A percentile compares a stretch with the other conserved stretches of the same genome.
These are phyloP conservation scores for Euclidia mi DNA, from an alignment of 2,888 invertebrate species.

Conservation along the genomic window DNA sequence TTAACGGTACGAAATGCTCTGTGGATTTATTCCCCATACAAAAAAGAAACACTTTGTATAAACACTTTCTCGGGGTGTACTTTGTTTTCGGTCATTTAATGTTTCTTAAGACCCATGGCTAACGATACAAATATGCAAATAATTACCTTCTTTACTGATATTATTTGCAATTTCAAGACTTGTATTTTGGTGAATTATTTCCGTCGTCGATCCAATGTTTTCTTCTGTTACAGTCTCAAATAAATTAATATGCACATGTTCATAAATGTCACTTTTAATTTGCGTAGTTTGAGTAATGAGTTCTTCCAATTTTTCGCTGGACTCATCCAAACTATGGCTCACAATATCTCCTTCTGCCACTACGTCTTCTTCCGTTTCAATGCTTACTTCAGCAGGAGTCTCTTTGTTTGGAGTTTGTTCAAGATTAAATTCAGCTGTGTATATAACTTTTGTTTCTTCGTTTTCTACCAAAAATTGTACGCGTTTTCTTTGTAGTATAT, in stretches of 20 bases:
- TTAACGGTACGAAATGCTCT: no score
- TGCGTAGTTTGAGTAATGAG: slow-evolving; percentile 62
- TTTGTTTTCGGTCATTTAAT: no score
- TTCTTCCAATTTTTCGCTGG: slow-evolving; percentile 60
- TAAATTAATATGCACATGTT: slow-evolving; percentile 54
- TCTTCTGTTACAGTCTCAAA: slow-evolving; percentile 60
- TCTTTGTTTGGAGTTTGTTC: slow-evolving; percentile 72
- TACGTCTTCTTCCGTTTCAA: slow-evolving; percentile 73
- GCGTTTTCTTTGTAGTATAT: slow-evolving; percentile 90
- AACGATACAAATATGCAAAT: slow-evolving; percentile 7
- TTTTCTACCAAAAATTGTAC: slow-evolving; percentile 93
- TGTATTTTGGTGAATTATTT: slow-evolving; percentile 39
- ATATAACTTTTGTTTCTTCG: slow-evolving; percentile 87
- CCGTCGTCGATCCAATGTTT: slow-evolving; percentile 31
- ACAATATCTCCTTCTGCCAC: slow-evolving; percentile 81
- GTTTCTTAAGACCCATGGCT: no score
- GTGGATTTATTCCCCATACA: no score
- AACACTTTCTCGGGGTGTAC: no score
- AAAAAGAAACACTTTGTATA: no score
- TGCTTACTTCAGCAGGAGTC: slow-evolving; percentile 54
- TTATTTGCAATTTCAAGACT: slow-evolving; percentile 25
- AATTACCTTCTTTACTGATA: slow-evolving; percentile 63
- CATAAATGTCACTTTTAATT: slow-evolving; percentile 52
- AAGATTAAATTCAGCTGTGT: slow-evolving; percentile 85
- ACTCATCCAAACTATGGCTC: slow-evolving; percentile 73